Percentiles rank a stretch among this genome's conserved stretches.
Conservation (phyloP, 2,888 invertebrate genomes). For the Leptinotarsa peninsularis region DNA sequence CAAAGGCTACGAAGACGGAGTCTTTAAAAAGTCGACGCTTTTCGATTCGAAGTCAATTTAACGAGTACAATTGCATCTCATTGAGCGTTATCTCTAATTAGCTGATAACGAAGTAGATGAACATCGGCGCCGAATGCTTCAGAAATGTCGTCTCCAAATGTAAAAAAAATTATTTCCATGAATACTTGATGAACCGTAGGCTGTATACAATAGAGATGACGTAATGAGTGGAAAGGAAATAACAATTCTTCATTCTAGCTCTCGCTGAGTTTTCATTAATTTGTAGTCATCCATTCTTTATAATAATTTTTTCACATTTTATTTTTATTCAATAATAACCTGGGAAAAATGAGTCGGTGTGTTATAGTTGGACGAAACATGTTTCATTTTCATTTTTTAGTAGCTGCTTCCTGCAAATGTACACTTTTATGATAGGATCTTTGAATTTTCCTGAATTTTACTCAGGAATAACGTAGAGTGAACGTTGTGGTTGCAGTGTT, state of each 20-base stretch:
- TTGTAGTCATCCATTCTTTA: neutral
- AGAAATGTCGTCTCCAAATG: neutral
- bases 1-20: neutral
- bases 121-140: slow-evolving; percentile 16
- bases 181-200: slow-evolving; percentile 9
- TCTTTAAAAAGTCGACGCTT: slow-evolving; percentile 25
- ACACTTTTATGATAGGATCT: too few relatives aligned
- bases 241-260: neutral
- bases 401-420: too few relatives aligned
- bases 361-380: too few relatives aligned
- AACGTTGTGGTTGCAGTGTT: too few relatives aligned
- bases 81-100: slow-evolving; percentile 29
- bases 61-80: slow-evolving; percentile 32
- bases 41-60: slow-evolving; percentile 35
- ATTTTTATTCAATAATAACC: too few relatives aligned
- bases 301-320: neutral
- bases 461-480: too few relatives aligned
- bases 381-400: too few relatives aligned
- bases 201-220: neutral
- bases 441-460: too few relatives aligned
- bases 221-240: neutral
- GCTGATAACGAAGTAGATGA: slow-evolving; percentile 28
- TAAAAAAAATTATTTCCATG: slow-evolving; percentile 8
- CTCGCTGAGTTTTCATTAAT: neutral
- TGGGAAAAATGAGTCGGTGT: too few relatives aligned